These are phyloP conservation scores for Thermophis baileyi DNA, from an alignment of 2,113 vertebrate species.

Conservation along the genomic window DNA sequence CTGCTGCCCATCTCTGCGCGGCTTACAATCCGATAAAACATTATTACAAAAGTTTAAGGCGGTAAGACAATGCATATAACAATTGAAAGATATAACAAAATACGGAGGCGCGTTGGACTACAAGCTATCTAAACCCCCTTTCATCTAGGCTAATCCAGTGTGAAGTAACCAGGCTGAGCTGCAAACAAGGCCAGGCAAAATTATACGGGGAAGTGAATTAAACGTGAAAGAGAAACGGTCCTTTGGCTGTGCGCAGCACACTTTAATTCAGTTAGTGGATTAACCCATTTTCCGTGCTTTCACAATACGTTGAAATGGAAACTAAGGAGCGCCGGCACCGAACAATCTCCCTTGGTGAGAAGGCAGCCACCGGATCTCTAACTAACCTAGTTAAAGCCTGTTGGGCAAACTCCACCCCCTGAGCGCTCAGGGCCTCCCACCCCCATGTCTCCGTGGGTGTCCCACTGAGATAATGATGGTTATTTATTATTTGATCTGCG, in stretches of 20 bases:
- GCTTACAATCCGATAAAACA: neutral
- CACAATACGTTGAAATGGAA: neutral
- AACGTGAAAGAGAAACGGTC: neutral
- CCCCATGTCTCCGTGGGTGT: no score
- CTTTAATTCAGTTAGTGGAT: neutral
- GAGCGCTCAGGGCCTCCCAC: neutral
- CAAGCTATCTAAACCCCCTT: neutral
- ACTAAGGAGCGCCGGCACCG: neutral
- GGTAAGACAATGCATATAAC: neutral
- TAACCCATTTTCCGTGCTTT: neutral
- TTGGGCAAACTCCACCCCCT: neutral
- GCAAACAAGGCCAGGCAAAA: neutral
- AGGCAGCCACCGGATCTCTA: neutral
- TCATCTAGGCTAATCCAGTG: neutral
- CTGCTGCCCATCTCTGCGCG: neutral
- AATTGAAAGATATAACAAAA: neutral
- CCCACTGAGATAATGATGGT: neutral
- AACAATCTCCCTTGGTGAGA: neutral
- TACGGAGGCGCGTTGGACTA: neutral
- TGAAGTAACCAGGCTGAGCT: neutral
- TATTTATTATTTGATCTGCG: neutral
- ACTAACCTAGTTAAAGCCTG: neutral
- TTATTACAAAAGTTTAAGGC: neutral
- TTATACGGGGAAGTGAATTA: neutral
- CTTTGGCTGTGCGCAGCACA: neutral